Conservation (phyloP, 1,140 invertebrate species). For the Cotesia glomerata region DNA sequence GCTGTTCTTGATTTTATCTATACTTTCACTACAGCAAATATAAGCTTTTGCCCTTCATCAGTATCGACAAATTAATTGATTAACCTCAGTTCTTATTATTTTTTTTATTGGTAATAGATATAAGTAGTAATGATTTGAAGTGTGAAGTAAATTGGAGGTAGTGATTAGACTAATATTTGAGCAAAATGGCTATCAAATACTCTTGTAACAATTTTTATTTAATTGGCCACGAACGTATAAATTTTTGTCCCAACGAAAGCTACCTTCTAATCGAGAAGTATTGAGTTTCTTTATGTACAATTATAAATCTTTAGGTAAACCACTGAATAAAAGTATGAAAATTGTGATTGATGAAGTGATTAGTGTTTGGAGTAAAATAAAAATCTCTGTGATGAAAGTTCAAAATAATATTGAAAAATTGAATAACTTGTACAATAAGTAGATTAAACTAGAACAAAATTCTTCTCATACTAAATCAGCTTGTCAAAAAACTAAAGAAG, state of each 20-base stretch:
- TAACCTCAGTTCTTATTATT: no score
- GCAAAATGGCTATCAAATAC: not conserved
- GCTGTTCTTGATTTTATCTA: no score
- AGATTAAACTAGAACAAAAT: slow-evolving; percentile 4
- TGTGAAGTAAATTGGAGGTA: not conserved
- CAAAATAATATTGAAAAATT: slow-evolving; percentile 10
- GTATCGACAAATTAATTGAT: no score
- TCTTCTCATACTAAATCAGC: not conserved
- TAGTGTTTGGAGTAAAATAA: slow-evolving; percentile 15
- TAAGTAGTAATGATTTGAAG: no score
- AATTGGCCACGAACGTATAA: slow-evolving; percentile 1
- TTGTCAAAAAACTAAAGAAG: slow-evolving; percentile 9
- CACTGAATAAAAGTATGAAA: slow-evolving; percentile 7
- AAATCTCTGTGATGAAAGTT: not conserved
- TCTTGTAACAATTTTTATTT: slow-evolving; percentile 9
- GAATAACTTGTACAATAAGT: not conserved
- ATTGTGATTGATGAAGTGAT: slow-evolving; percentile 17
- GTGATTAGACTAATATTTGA: slow-evolving; percentile 7
- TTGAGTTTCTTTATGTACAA: slow-evolving; percentile 12
- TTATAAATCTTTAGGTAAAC: slow-evolving; percentile 20
- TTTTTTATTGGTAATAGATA: no score
- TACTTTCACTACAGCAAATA: no score
- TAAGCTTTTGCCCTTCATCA: no score
- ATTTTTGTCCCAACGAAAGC: slow-evolving; percentile 4
- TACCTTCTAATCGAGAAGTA: slow-evolving; percentile 9